These are phyloP conservation scores for Strix aluco DNA, from an alignment of 2,113 vertebrate species.

Conservation along the genomic window DNA sequence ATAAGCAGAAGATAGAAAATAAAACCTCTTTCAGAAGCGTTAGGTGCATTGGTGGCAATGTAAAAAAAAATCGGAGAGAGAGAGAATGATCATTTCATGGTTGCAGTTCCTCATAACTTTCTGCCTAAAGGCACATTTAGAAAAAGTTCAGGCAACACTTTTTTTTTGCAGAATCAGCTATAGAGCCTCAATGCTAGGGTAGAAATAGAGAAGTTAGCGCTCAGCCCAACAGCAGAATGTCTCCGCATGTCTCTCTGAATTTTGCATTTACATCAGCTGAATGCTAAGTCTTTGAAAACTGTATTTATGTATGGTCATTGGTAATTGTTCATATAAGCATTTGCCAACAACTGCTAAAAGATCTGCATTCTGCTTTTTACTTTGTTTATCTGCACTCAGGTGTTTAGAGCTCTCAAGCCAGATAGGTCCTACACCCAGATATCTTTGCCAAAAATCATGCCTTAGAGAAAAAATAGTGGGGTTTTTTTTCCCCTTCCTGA, in stretches of 20 bases:
- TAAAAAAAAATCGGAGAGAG: background rate
- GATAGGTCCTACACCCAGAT: background rate
- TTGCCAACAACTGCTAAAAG: background rate
- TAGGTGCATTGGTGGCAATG: background rate
- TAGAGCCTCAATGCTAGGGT: background rate
- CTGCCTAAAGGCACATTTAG: background rate
- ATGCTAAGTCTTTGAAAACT: background rate
- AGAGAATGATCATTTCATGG: background rate
- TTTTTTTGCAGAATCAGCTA: background rate
- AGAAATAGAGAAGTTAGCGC: background rate
- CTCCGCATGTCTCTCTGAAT: fast-evolving
- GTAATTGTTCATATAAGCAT: background rate
- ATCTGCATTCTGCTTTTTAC: background rate
- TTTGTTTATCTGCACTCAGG: background rate
- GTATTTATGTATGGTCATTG: background rate
- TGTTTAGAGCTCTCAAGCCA: background rate
- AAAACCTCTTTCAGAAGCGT: background rate
- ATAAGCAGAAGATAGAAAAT: background rate
- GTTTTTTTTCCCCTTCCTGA: background rate
- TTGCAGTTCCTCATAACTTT: background rate
- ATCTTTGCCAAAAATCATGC: background rate
- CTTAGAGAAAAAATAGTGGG: background rate
- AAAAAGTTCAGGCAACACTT: background rate
- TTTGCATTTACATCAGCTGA: background rate
- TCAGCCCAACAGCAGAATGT: background rate